Evolutionary conservation across 2,888 invertebrate species (phyloP).

Genomic region (Callyntrura guangdongensis): DNA sequence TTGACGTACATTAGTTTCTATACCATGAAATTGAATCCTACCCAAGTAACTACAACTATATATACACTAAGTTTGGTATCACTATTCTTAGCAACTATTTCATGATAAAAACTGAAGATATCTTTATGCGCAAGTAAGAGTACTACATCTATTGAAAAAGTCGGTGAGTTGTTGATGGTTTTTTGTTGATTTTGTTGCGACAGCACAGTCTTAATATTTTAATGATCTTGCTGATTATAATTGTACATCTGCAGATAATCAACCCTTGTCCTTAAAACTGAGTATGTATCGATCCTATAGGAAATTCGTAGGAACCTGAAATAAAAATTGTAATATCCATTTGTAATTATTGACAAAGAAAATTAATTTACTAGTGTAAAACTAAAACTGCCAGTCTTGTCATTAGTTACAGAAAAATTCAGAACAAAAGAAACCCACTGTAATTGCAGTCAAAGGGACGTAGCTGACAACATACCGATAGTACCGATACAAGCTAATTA

Average conservation of each 20-base stretch:
- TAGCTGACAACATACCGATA: no score
- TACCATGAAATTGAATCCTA: not conserved
- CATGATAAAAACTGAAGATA: conserved; percentile 17
- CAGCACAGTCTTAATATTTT: conserved; percentile 31
- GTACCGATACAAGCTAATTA: no score
- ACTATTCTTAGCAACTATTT: not conserved
- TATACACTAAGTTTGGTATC: not conserved
- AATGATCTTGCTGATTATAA: not conserved
- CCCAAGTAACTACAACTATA: conserved; percentile 2
- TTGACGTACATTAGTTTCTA: not conserved
- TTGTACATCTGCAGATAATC: not conserved
- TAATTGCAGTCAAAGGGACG: no score
- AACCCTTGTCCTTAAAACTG: conserved; percentile 75
- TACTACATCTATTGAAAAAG: not conserved
- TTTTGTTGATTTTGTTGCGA: not conserved
- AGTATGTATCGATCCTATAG: conserved; percentile 81
- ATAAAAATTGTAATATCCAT: no score
- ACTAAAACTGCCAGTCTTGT: no score
- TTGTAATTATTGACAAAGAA: no score
- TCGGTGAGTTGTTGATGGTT: not conserved
- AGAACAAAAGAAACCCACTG: no score
- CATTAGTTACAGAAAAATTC: no score
- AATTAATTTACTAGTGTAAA: no score
- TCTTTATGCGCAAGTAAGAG: not conserved
- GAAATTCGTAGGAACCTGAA: conserved; percentile 39